A percentile compares a stretch with the other conserved stretches of the same genome.
Conservation (phyloP, 2,888 invertebrate species). For the Eupithecia subfuscata region DNA sequence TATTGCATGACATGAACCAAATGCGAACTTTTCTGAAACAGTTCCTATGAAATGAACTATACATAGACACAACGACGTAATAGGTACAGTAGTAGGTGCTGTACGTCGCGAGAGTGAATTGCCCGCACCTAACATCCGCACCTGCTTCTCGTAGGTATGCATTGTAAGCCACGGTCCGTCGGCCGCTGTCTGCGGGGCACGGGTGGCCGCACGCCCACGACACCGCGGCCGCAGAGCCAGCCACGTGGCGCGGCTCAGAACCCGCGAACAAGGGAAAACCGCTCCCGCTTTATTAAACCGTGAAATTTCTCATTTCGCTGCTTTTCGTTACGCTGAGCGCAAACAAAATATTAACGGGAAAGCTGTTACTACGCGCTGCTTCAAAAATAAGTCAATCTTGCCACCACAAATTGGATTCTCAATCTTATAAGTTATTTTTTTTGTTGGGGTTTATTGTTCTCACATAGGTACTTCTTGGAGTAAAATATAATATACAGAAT, state of each 20-base stretch:
- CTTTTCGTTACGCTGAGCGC: conserved; percentile 37
- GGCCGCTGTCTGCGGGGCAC: background rate
- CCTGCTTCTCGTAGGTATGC: background rate
- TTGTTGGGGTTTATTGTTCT: background rate
- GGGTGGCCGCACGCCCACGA: background rate
- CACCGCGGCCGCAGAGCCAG: background rate
- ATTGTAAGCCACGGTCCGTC: background rate
- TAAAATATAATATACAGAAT: no score
- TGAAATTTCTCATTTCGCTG: conserved; percentile 57
- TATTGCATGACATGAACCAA: background rate
- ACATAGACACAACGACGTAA: background rate
- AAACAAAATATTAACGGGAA: conserved; percentile 30
- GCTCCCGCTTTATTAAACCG: conserved; percentile 47
- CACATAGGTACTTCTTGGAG: background rate
- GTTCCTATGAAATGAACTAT: background rate
- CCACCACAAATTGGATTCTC: background rate
- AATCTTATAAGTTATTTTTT: background rate
- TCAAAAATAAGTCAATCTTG: conserved; percentile 3
- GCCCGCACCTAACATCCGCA: no score
- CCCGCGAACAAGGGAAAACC: background rate
- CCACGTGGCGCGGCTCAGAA: background rate
- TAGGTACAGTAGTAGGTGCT: background rate
- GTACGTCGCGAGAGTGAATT: background rate
- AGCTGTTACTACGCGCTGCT: conserved; percentile 14
- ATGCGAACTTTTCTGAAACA: background rate